Evolutionary conservation across 2,113 vertebrate genomes (phyloP).

Genomic region (Pelvicachromis taeniatus): DNA sequence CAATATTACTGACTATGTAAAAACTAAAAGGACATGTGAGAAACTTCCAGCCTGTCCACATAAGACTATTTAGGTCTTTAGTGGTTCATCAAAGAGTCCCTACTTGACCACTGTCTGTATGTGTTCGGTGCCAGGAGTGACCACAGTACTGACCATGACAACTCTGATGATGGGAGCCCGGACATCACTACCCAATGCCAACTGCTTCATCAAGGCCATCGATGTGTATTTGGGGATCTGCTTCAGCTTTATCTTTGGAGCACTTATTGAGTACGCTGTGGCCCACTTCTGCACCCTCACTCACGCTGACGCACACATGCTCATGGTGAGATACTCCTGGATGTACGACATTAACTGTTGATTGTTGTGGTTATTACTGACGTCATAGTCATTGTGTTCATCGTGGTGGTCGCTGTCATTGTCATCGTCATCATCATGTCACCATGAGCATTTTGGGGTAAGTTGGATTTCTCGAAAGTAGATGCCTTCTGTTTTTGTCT

Average conservation of each 20-base stretch:
- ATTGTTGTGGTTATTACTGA: neutral
- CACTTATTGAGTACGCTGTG: conserved; percentile 85
- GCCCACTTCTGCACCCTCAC: conserved; percentile 86
- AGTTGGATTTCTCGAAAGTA: neutral
- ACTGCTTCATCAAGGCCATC: conserved; percentile 90
- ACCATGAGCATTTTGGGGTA: neutral
- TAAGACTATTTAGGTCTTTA: neutral
- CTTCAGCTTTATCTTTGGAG: conserved; percentile 90
- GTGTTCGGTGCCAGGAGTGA: conserved; percentile 73
- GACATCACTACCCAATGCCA: conserved; percentile 85
- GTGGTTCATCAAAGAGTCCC: neutral
- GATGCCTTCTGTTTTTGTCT: neutral
- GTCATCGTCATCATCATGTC: neutral
- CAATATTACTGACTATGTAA: neutral
- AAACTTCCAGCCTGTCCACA: neutral
- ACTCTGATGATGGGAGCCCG: conserved; percentile 89
- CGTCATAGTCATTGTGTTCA: neutral
- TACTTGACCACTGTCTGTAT: neutral
- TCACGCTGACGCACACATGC: conserved; percentile 63
- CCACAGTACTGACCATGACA: conserved; percentile 88
- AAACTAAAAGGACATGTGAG: neutral
- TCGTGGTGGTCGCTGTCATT: neutral
- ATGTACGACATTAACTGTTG: neutral
- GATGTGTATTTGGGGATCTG: conserved; percentile 88
- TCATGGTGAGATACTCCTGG: conserved; percentile 66